Percentiles rank a stretch among this genome's conserved stretches.
Conservation (phyloP, 1,140 invertebrate species). For the Drosophila virilis region DNA sequence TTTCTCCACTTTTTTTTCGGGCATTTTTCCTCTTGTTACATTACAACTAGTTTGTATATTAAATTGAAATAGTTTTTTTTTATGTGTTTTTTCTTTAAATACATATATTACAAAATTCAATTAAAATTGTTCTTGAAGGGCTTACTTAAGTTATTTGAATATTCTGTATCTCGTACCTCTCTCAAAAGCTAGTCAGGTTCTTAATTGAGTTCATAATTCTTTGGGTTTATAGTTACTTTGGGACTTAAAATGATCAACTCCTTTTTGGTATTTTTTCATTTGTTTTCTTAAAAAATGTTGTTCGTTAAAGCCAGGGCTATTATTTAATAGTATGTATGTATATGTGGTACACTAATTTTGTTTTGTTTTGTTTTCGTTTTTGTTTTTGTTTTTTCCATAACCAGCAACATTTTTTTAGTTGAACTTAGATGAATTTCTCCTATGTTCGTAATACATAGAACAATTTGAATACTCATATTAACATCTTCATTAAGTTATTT, state of each 20-base stretch:
- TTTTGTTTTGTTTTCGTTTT: background rate
- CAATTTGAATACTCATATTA: conserved; percentile 35
- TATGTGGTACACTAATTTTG: conserved; percentile 41
- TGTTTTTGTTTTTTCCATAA: conserved; percentile 26
- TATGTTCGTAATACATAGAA: conserved; percentile 26
- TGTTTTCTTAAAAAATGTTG: conserved; percentile 52
- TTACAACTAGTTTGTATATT: conserved; percentile 51
- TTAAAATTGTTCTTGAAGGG: conserved; percentile 68
- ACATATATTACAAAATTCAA: conserved; percentile 73
- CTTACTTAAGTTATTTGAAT: conserved; percentile 16
- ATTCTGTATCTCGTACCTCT: conserved; percentile 46
- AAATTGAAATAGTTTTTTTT: conserved; percentile 50
- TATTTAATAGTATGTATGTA: conserved; percentile 52
- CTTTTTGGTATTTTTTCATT: background rate
- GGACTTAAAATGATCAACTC: background rate
- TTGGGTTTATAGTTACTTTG: background rate
- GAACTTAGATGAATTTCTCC: conserved; percentile 32
- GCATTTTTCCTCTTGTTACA: conserved; percentile 24
- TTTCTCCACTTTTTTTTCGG: conserved; percentile 24
- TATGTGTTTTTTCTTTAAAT: conserved; percentile 16
- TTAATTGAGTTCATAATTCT: conserved; percentile 69
- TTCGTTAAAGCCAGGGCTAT: conserved; percentile 45
- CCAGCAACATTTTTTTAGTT: conserved; percentile 58
- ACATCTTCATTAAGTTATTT: conserved; percentile 4
- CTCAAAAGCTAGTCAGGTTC: conserved; percentile 77